Conservation (phyloP, 2,113 vertebrate species). For the Leiothrix lutea region DNA sequence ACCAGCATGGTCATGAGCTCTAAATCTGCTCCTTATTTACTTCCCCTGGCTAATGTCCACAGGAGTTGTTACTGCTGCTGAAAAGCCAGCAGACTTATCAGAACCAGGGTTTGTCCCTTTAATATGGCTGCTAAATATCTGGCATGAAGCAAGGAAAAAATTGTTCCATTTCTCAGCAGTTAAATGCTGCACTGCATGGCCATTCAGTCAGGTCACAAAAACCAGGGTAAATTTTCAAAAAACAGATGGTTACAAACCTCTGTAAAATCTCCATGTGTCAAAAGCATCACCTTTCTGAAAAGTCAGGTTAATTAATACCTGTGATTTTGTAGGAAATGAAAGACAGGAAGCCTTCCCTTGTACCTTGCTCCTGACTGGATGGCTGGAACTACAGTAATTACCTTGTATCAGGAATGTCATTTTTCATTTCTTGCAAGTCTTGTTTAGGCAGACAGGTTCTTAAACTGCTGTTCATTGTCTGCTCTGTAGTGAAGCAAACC, state of each 20-base stretch:
- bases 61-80: not conserved
- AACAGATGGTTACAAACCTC: not conserved
- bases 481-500: not conserved
- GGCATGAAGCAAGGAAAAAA: not conserved
- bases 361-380: not conserved
- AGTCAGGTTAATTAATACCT: conserved; percentile 48
- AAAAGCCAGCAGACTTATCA: not conserved
- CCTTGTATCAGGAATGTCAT: conserved; percentile 15
- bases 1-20: not conserved
- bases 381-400: conserved; percentile 25
- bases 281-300: not conserved
- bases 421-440: conserved; percentile 46
- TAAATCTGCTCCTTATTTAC: not conserved
- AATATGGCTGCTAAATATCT: not conserved
- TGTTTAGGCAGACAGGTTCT: conserved; percentile 12
- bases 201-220: not conserved
- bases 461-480: conserved; percentile 27
- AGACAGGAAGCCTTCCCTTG: not conserved
- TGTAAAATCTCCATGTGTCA: not conserved
- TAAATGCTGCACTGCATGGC: not conserved
- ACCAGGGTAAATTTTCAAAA: not conserved
- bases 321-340: conserved; percentile 31
- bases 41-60: not conserved
- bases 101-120: not conserved
- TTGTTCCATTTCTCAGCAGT: not conserved